Conservation (phyloP, 2,113 vertebrate genomes). For the Axis porcinus region DNA sequence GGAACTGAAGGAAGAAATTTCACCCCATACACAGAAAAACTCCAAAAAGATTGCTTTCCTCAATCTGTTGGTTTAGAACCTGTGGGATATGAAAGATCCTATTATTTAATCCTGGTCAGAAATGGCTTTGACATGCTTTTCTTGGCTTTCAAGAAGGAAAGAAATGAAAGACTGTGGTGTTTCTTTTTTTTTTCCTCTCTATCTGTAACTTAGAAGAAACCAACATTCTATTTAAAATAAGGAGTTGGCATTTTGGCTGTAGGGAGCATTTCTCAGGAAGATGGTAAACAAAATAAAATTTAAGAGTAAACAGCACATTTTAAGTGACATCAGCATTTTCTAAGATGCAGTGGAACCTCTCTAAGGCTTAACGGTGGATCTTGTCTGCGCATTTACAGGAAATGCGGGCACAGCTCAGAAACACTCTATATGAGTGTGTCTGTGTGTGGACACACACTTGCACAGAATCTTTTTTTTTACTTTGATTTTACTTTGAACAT, state of each 20-base stretch:
- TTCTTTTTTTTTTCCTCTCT: neutral
- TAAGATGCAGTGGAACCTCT: neutral
- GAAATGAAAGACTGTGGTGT: neutral
- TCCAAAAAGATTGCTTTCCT: neutral
- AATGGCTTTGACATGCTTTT: neutral
- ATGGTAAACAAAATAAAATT: constrained; percentile 43
- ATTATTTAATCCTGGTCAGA: neutral
- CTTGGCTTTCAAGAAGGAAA: neutral
- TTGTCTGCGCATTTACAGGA: neutral
- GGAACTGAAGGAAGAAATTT: neutral
- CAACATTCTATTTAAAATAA: neutral
- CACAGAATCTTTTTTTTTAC: neutral
- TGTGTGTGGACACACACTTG: neutral
- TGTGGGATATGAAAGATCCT: neutral
- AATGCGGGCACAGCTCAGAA: fast-evolving
- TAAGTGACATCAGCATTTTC: neutral
- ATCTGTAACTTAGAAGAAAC: neutral
- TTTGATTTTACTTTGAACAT: neutral
- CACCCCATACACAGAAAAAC: neutral
- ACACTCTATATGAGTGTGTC: too few species aligned
- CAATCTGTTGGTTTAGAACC: neutral
- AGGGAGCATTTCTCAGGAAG: neutral
- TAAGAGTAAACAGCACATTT: neutral
- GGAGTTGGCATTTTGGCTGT: constrained; percentile 25
- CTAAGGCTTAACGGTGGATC: neutral